Conservation (phyloP, 2,113 vertebrate species). For the Dinomys branickii region DNA sequence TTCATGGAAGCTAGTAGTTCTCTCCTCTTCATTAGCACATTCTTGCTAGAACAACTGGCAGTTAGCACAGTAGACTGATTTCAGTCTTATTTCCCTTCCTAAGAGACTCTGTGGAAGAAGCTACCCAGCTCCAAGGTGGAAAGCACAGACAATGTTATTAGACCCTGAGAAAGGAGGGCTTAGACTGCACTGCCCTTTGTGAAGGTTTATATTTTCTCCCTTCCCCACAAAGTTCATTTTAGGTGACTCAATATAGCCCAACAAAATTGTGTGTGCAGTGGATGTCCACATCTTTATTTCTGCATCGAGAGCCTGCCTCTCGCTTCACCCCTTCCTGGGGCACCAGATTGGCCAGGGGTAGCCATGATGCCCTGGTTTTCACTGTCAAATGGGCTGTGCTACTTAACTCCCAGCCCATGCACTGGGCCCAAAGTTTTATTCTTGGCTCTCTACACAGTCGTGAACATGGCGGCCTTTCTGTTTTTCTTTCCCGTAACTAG, state of each 20-base stretch:
- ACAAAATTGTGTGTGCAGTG: background rate
- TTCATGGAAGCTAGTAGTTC: background rate
- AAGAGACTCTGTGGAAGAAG: background rate
- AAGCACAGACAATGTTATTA: background rate
- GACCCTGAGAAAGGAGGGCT: background rate
- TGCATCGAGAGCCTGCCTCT: background rate
- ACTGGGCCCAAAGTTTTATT: background rate
- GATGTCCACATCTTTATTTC: background rate
- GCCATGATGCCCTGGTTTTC: background rate
- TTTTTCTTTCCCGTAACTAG: constrained; percentile 33
- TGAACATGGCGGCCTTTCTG: background rate
- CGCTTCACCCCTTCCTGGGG: background rate
- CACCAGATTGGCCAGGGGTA: background rate
- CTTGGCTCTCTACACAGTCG: background rate
- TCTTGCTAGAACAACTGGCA: background rate
- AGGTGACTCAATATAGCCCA: background rate
- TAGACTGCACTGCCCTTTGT: background rate
- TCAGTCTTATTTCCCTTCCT: background rate
- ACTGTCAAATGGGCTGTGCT: background rate
- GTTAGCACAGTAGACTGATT: background rate
- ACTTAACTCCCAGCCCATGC: background rate
- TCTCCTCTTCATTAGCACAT: background rate
- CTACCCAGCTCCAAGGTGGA: background rate
- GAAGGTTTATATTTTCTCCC: background rate
- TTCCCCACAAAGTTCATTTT: background rate